Evolutionary conservation across 2,797 vertebrate genomes (phyloP).

Genomic region (Psittacula echo): DNA sequence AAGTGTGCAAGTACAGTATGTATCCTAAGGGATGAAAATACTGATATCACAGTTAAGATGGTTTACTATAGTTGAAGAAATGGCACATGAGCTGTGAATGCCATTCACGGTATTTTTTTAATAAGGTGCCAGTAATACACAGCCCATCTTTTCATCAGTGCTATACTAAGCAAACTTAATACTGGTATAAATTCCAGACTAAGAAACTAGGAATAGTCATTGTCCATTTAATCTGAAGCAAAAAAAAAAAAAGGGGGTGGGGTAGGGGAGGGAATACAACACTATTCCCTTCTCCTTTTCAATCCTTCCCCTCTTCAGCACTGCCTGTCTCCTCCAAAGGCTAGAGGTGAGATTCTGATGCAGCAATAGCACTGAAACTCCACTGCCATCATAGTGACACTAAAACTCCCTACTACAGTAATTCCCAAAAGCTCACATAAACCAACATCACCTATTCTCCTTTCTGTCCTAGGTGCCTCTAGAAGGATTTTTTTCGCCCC

Average conservation of each 20-base stretch:
- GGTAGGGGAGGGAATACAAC: accelerated
- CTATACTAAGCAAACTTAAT: neutral
- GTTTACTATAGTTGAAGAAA: neutral
- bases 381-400: accelerated
- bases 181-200: neutral
- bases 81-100: neutral
- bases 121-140: neutral
- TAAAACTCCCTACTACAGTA: neutral
- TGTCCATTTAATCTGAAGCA: neutral
- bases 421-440: neutral
- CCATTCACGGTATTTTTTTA: neutral
- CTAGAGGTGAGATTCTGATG: neutral
- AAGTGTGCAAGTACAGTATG: neutral
- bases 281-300: neutral
- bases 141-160: neutral
- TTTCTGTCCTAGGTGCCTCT: neutral
- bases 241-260: neutral
- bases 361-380: neutral
- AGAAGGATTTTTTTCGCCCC: neutral
- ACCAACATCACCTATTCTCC: neutral
- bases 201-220: neutral
- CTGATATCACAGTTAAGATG: neutral
- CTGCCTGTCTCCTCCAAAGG: neutral
- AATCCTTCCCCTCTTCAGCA: neutral
- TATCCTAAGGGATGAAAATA: neutral